These are phyloP conservation scores for Pelodytes ibericus DNA, from an alignment of 2,797 vertebrate species.

Conservation along the genomic window DNA sequence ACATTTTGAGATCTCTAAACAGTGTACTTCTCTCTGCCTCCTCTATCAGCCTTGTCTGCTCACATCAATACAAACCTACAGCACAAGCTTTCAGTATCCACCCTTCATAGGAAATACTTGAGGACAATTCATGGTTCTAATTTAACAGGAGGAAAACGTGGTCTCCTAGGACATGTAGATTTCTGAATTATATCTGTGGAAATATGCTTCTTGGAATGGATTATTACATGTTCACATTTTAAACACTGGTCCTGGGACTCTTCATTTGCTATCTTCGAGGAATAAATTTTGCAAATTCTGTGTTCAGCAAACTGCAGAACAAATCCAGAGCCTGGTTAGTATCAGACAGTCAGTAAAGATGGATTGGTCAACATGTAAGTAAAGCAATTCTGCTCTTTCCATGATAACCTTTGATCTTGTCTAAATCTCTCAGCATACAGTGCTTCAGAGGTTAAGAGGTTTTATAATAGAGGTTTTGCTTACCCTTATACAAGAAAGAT, in stretches of 20 bases:
- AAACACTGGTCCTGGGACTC: constrained; percentile 52
- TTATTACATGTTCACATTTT: constrained; percentile 57
- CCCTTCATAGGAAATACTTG: constrained; percentile 3
- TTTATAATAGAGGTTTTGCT: not conserved
- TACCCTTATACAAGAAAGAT: not conserved
- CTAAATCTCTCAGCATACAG: not conserved
- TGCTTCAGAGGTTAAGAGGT: not conserved
- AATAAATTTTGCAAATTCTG: constrained; percentile 58
- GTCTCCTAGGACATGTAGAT: not conserved
- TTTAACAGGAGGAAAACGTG: not conserved
- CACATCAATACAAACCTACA: constrained; percentile 4
- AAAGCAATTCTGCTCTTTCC: constrained; percentile 53
- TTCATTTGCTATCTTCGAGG: constrained; percentile 50
- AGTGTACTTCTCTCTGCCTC: not conserved
- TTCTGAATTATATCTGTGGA: constrained; percentile 42
- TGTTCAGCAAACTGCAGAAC: constrained; percentile 53
- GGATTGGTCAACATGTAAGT: constrained; percentile 68
- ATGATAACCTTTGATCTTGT: not conserved
- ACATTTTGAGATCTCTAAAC: not conserved
- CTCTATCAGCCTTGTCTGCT: not conserved
- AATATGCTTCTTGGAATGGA: constrained; percentile 55
- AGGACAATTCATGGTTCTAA: not conserved
- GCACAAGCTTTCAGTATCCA: not conserved
- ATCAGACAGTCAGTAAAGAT: constrained; percentile 58
- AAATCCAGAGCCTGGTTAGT: constrained; percentile 5